Percentiles rank a stretch among this genome's conserved stretches.
Evolutionary conservation across 1,140 invertebrate genomes (phyloP).

Genomic region (Drosophila sp.): DNA sequence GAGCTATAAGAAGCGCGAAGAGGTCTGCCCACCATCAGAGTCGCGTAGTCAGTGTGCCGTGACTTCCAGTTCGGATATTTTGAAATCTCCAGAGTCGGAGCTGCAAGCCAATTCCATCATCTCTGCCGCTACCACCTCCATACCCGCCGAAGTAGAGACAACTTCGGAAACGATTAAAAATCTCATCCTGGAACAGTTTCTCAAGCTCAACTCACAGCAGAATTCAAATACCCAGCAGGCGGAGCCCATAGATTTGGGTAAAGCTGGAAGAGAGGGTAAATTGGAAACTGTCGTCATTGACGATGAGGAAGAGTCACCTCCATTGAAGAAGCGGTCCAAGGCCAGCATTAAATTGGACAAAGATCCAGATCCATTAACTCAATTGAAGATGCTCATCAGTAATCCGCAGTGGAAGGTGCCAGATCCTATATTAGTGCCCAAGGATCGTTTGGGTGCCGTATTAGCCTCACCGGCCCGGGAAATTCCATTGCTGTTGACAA

Average conservation of each 20-base stretch:
- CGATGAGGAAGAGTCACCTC: slow-evolving; percentile 83
- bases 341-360: slow-evolving; percentile 79
- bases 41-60: slow-evolving; percentile 79
- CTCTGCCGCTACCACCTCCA: slow-evolving; percentile 56
- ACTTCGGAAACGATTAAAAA: slow-evolving; percentile 80
- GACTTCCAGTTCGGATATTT: slow-evolving; percentile 72
- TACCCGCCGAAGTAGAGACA: slow-evolving; percentile 71
- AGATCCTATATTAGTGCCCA: slow-evolving; percentile 91
- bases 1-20: slow-evolving; percentile 84
- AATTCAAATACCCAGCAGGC: slow-evolving; percentile 83
- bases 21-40: slow-evolving; percentile 78
- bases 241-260: slow-evolving; percentile 87
- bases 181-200: slow-evolving; percentile 78
- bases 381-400: slow-evolving; percentile 88
- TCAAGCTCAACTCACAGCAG: slow-evolving; percentile 65
- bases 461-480: slow-evolving; percentile 89
- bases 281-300: slow-evolving; percentile 75
- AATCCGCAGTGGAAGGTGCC: slow-evolving; percentile 89
- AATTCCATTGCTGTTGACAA: slow-evolving; percentile 89
- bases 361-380: slow-evolving; percentile 87
- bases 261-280: slow-evolving; percentile 83
- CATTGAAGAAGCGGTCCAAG: slow-evolving; percentile 84
- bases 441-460: slow-evolving; percentile 88
- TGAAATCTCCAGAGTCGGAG: slow-evolving; percentile 58
- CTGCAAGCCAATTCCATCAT: slow-evolving; percentile 45